Percentiles rank a stretch among this genome's conserved stretches.
phyloP scores from a whole-genome alignment of 2,888 invertebrate species.

The Diplolepis rosae region DNA sequence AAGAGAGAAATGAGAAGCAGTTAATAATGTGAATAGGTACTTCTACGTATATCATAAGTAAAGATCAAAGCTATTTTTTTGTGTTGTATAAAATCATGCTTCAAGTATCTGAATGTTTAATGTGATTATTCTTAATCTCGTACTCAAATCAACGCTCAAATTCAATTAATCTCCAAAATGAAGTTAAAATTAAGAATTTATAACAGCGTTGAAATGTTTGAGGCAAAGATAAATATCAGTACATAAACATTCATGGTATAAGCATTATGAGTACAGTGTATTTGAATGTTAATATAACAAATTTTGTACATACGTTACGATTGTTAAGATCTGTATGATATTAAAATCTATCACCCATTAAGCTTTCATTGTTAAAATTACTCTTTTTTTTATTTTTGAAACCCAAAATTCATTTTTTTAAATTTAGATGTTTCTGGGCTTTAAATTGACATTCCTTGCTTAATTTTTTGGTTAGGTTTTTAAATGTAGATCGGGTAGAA shows the following conservation, averaged over 20 bases:
- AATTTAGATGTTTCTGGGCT: background rate
- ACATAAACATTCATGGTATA: slow-evolving; percentile 1
- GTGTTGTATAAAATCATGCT: slow-evolving; percentile 53
- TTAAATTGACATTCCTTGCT: too few species aligned
- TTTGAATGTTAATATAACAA: slow-evolving; percentile 66
- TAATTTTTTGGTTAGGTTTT: too few species aligned
- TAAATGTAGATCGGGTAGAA: too few species aligned
- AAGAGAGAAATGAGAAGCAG: slow-evolving; percentile 38
- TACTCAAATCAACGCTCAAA: slow-evolving; percentile 45
- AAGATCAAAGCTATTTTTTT: slow-evolving; percentile 60
- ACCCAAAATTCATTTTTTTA: background rate
- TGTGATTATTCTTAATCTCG: slow-evolving; percentile 54
- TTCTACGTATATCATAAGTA: slow-evolving; percentile 47
- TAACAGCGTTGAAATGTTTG: slow-evolving; percentile 23
- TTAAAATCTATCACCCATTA: slow-evolving; percentile 23
- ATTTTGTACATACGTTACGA: slow-evolving; percentile 69
- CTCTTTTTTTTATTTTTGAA: background rate
- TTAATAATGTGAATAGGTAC: slow-evolving; percentile 37
- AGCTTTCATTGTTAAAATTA: background rate
- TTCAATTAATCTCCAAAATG: slow-evolving; percentile 7
- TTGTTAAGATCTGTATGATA: slow-evolving; percentile 53
- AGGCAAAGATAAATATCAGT: background rate
- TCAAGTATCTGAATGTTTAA: slow-evolving; percentile 49
- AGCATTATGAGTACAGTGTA: slow-evolving; percentile 49
- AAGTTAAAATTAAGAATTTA: slow-evolving; percentile 32